These are phyloP conservation scores for Papilio xuthus DNA, from an alignment of 1,140 invertebrate species.

Conservation along the genomic window DNA sequence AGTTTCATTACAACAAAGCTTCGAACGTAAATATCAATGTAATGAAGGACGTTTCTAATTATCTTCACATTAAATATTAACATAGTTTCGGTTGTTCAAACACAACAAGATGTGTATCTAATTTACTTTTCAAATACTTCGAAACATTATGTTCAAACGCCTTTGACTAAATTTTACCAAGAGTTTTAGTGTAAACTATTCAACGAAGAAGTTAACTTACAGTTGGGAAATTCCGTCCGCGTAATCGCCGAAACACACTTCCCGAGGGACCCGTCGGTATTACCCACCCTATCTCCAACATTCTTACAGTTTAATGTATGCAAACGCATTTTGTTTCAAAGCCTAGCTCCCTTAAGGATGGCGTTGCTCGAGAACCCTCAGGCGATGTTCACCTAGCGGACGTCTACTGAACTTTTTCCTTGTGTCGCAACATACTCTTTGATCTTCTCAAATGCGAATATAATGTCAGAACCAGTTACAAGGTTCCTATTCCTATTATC, in stretches of 20 bases:
- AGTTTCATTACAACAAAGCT: conserved; percentile 46
- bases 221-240: conserved; percentile 75
- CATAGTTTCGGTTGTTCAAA: conserved; percentile 51
- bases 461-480: conserved; percentile 77
- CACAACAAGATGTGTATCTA: conserved; percentile 66
- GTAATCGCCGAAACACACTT: conserved; percentile 78
- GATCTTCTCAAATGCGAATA: conserved; percentile 78
- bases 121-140: conserved; percentile 79
- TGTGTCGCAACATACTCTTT: conserved; percentile 78
- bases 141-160: conserved; percentile 69
- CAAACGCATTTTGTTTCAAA: conserved; percentile 82
- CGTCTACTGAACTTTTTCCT: conserved; percentile 66
- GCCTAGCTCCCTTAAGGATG: conserved; percentile 74
- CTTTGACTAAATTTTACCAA: conserved; percentile 72
- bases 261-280: conserved; percentile 64
- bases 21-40: conserved; percentile 33
- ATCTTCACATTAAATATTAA: conserved; percentile 60
- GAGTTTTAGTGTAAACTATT: conserved; percentile 77
- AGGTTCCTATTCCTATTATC: conserved; percentile 67
- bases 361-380: conserved; percentile 70
- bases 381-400: conserved; percentile 60
- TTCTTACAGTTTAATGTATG: conserved; percentile 81
- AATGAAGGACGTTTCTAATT: conserved; percentile 45
- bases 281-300: conserved; percentile 76
- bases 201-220: conserved; percentile 66